Conservation (phyloP, 2,888 invertebrate species). For the Blastobasis lacticolella region DNA sequence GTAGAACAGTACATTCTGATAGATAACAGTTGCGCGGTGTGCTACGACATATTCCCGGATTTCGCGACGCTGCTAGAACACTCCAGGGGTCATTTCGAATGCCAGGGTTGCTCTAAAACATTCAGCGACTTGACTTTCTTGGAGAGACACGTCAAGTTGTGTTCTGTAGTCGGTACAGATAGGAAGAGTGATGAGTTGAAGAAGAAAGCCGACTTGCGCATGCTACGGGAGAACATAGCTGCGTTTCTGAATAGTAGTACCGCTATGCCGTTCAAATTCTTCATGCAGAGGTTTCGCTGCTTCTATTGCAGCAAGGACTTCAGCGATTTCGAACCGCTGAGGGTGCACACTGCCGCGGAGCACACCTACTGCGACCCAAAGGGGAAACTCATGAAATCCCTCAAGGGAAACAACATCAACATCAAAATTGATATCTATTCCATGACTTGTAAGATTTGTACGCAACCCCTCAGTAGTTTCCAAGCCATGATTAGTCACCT, state of each 20-base stretch:
- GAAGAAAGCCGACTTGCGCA: slow-evolving; percentile 2
- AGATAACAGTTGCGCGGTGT: slow-evolving; percentile 12
- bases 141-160: slow-evolving; percentile 1
- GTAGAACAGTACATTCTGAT: slow-evolving; percentile 6
- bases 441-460: slow-evolving; percentile 27
- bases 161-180: not conserved
- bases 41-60: slow-evolving; percentile 3
- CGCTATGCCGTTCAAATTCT: slow-evolving; percentile 34
- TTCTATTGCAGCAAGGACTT: slow-evolving; percentile 32
- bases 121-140: slow-evolving; percentile 4
- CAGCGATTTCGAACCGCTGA: slow-evolving; percentile 20
- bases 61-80: slow-evolving; percentile 4
- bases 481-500: slow-evolving; percentile 23
- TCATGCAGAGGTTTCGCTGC: slow-evolving; percentile 30
- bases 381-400: slow-evolving; percentile 19
- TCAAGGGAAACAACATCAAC: slow-evolving; percentile 21
- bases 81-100: slow-evolving; percentile 2
- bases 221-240: slow-evolving; percentile 17
- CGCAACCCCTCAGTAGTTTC: slow-evolving; percentile 16
- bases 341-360: slow-evolving; percentile 20
- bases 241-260: slow-evolving; percentile 26
- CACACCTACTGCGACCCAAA: slow-evolving; percentile 20
- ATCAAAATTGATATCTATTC: slow-evolving; percentile 26
- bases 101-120: slow-evolving; percentile 5
- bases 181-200: not conserved